A percentile compares a stretch with the other conserved stretches of the same genome.
These are phyloP conservation scores for Drosophila ezoana DNA, from an alignment of 2,888 invertebrate genomes.

Conservation along the genomic window DNA sequence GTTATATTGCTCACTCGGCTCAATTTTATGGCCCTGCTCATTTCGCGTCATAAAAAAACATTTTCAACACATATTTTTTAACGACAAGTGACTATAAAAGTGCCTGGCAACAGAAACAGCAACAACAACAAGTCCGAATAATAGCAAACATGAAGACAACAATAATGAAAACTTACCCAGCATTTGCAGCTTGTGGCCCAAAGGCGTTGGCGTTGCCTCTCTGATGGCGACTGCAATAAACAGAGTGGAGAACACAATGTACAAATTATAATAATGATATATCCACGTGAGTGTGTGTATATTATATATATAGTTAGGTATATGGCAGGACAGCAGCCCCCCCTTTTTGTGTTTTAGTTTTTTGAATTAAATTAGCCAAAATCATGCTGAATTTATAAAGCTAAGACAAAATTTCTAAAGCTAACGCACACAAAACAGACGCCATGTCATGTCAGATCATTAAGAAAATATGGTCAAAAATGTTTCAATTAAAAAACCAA, in stretches of 20 bases:
- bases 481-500: conserved; percentile 75
- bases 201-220: conserved; percentile 69
- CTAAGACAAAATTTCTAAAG: conserved; percentile 3
- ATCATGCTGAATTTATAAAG: conserved; percentile 60
- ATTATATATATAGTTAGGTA: conserved; percentile 11
- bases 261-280: conserved; percentile 73
- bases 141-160: conserved; percentile 42
- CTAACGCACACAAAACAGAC: conserved; percentile 48
- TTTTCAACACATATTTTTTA: conserved; percentile 74
- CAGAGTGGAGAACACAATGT: conserved; percentile 53
- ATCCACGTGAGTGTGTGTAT: conserved; percentile 16
- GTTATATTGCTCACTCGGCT: conserved; percentile 64
- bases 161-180: conserved; percentile 64
- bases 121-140: conserved; percentile 26
- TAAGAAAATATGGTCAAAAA: conserved; percentile 79
- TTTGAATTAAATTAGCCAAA: conserved; percentile 71
- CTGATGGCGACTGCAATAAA: conserved; percentile 64
- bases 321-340: conserved; percentile 6
- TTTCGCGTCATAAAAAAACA: conserved; percentile 73
- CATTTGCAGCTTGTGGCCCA: conserved; percentile 74
- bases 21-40: conserved; percentile 71
- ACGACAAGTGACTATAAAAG: conserved; percentile 71
- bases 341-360: conserved; percentile 36
- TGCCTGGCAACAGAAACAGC: conserved; percentile 41
- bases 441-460: conserved; percentile 78